A percentile compares a stretch with the other conserved stretches of the same genome.
Evolutionary conservation across 1,140 invertebrate genomes (phyloP).

Genomic region (Nasonia longicornis): DNA sequence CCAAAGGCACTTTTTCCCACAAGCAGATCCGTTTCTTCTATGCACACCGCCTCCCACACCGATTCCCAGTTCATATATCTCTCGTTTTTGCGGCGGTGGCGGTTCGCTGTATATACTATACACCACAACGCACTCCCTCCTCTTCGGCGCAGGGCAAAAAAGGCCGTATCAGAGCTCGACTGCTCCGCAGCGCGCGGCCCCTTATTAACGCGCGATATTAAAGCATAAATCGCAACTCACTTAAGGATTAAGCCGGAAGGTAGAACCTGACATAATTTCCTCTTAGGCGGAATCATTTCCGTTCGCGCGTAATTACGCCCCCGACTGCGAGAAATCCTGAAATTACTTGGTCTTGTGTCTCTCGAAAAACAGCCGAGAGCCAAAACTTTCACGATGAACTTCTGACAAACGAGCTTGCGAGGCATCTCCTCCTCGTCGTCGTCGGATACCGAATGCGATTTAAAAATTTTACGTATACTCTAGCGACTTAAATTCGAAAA

Average conservation of each 20-base stretch:
- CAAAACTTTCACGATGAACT: slow-evolving; percentile 9
- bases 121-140: not conserved
- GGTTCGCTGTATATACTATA: not conserved
- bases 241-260: slow-evolving; percentile 49
- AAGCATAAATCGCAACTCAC: slow-evolving; percentile 61
- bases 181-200: not conserved
- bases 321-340: slow-evolving; percentile 2
- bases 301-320: slow-evolving; percentile 45
- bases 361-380: slow-evolving; percentile 41
- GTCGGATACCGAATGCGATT: no score
- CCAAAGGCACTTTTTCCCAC: not conserved
- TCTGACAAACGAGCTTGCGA: slow-evolving; percentile 38
- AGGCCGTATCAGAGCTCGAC: slow-evolving; percentile 21
- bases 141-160: slow-evolving; percentile 13
- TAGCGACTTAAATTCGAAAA: not conserved
- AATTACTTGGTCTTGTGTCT: slow-evolving; percentile 38
- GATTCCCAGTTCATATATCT: slow-evolving; percentile 22
- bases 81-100: slow-evolving; percentile 16
- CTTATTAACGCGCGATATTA: slow-evolving; percentile 55
- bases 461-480: not conserved
- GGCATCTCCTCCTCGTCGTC: not conserved
- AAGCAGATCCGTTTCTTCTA: not conserved
- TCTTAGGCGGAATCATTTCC: slow-evolving; percentile 44
- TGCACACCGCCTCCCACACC: not conserved
- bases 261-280: slow-evolving; percentile 37